These are phyloP conservation scores for Empidonax alnorum DNA, from an alignment of 2,113 vertebrate species.

Conservation along the genomic window DNA sequence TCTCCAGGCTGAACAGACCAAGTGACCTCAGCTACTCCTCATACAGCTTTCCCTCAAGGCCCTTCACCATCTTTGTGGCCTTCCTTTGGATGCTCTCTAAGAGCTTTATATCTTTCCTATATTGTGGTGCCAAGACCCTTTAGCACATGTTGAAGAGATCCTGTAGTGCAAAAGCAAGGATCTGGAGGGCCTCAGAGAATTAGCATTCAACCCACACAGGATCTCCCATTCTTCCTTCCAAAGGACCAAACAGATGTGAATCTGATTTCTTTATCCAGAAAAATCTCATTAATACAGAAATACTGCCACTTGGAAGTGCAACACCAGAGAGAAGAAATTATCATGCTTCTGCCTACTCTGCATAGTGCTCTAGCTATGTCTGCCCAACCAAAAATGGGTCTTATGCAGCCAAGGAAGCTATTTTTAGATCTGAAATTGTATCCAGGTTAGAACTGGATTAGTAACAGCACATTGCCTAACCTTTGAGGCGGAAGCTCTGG, in stretches of 20 bases:
- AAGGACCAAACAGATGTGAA: neutral
- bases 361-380: neutral
- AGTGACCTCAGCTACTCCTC: neutral
- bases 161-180: neutral
- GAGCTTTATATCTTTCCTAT: neutral
- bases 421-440: constrained; percentile 50
- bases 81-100: neutral
- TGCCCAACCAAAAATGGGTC: neutral
- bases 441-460: constrained; percentile 56
- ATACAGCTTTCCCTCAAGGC: rapidly evolving
- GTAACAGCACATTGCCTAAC: constrained; percentile 42
- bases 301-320: neutral
- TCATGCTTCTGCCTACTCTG: neutral
- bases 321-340: neutral
- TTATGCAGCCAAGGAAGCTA: constrained; percentile 22
- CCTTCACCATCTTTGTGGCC: neutral
- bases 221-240: neutral
- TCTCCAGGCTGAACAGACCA: neutral
- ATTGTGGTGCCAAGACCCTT: neutral
- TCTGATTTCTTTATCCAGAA: neutral
- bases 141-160: neutral
- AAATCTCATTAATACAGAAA: neutral
- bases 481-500: constrained; percentile 23
- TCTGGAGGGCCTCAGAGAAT: neutral
- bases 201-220: neutral